Conservation (phyloP, 64 coral and sea anemone genomes). For the Exaiptasia diaphana region DNA sequence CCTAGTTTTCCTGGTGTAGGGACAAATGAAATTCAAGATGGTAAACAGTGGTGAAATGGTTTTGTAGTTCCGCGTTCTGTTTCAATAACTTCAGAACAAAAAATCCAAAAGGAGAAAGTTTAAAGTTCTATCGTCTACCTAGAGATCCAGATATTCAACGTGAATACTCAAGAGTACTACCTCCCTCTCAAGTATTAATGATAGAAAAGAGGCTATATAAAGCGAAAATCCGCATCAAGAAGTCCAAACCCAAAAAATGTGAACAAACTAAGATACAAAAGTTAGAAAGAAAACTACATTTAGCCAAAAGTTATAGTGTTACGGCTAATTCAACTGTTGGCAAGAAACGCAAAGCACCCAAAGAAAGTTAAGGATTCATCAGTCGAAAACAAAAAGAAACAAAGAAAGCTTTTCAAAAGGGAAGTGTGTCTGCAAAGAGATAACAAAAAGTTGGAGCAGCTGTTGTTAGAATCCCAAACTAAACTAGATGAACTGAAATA, state of each 20-base stretch:
- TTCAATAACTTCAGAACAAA: no score
- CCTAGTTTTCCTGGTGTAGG: background rate
- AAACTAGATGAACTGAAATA: no score
- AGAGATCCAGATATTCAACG: background rate
- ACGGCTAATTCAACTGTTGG: no score
- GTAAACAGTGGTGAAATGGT: no score
- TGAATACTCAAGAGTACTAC: slow-evolving; percentile 3
- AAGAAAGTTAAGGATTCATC: background rate
- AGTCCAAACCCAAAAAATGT: background rate
- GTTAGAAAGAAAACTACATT: background rate
- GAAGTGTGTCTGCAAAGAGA: background rate
- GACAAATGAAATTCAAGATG: no score
- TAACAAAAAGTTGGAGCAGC: background rate
- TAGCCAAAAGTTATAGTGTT: background rate
- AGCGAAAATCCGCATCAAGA: background rate
- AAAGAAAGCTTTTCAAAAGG: slow-evolving; percentile 1
- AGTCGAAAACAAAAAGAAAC: background rate
- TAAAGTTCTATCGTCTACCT: slow-evolving; percentile 35
- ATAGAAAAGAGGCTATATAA: slow-evolving; percentile 1
- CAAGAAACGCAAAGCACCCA: background rate
- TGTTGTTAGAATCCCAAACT: background rate
- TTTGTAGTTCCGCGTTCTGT: no score
- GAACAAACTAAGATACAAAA: background rate
- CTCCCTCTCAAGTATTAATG: background rate
- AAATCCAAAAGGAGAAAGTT: background rate